A percentile compares a stretch with the other conserved stretches of the same genome.
phyloP scores from a whole-genome alignment of 2,797 vertebrate species.

The Tapirus indicus region DNA sequence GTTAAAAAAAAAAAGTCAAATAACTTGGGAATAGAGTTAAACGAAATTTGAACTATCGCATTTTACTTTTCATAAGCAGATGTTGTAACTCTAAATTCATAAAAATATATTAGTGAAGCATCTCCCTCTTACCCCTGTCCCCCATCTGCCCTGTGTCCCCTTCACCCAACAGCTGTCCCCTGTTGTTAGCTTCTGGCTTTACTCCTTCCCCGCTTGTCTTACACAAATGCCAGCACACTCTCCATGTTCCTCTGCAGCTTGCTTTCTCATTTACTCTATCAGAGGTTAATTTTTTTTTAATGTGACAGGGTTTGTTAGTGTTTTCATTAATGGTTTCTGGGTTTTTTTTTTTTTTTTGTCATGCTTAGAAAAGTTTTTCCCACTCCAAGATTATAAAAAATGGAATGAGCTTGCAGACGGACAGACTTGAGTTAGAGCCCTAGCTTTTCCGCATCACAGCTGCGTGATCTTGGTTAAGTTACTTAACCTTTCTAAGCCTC shows the following conservation, averaged over 20 bases:
- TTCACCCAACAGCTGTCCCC: background rate
- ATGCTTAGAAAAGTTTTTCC: constrained; percentile 34
- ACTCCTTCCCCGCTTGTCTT: background rate
- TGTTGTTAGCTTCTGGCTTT: background rate
- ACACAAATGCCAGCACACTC: background rate
- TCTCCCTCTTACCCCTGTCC: background rate
- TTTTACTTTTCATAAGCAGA: constrained; percentile 4
- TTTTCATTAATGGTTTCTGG: background rate
- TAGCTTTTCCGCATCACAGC: background rate
- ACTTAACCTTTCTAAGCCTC: background rate
- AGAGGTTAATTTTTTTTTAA: constrained; percentile 25
- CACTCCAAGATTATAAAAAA: background rate
- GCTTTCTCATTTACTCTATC: background rate
- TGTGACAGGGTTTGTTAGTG: background rate
- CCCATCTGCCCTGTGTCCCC: background rate
- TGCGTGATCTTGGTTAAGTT: background rate
- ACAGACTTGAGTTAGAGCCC: background rate
- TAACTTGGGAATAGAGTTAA: constrained; percentile 36
- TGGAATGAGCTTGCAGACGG: background rate
- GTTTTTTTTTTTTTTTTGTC: background rate
- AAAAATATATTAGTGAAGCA: background rate
- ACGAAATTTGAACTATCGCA: background rate
- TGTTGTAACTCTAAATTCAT: background rate
- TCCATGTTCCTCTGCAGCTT: background rate
- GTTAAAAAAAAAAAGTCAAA: background rate